Evolutionary conservation across 2,888 invertebrate genomes (phyloP).

Genomic region (Hirtodrosophila duncani): DNA sequence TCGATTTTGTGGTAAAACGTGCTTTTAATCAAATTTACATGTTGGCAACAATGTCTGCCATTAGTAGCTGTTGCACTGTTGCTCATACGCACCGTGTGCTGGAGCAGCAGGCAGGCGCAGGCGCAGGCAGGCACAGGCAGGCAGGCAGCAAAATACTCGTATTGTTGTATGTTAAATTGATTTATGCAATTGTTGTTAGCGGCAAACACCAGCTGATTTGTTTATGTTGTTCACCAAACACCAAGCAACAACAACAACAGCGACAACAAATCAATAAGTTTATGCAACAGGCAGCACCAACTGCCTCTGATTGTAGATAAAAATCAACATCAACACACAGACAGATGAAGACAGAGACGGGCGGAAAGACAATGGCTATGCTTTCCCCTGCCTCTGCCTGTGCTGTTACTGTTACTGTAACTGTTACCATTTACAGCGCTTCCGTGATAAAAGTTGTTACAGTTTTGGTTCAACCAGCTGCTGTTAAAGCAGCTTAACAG

Average conservation of each 20-base stretch:
- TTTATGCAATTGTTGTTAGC: constrained; percentile 70
- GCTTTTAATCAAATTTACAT: constrained; percentile 69
- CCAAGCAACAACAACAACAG: constrained; percentile 33
- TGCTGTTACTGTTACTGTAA: constrained; percentile 2
- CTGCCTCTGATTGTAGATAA: constrained; percentile 54
- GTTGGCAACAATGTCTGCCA: constrained; percentile 48
- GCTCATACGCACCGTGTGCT: constrained; percentile 61
- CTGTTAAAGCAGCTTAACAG: constrained; percentile 25
- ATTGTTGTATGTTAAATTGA: constrained; percentile 58
- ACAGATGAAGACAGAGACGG: constrained; percentile 7
- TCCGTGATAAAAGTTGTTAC: constrained; percentile 57
- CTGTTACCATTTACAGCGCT: constrained; percentile 30
- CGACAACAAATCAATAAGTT: constrained; percentile 60
- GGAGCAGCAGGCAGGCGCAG: constrained; percentile 19
- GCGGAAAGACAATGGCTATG: constrained; percentile 51
- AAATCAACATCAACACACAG: constrained; percentile 42
- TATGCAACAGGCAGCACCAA: constrained; percentile 57
- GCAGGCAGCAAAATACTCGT: constrained; percentile 10
- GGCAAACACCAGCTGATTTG: constrained; percentile 60
- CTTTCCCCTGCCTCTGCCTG: not conserved
- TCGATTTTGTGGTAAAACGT: constrained; percentile 48
- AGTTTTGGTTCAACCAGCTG: constrained; percentile 16
- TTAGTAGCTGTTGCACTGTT: too few species aligned
- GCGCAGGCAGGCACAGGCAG: constrained; percentile 1
- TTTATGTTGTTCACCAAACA: constrained; percentile 61